These are phyloP conservation scores for Sisor rabdophorus DNA, from an alignment of 2,113 vertebrate species.

Conservation along the genomic window DNA sequence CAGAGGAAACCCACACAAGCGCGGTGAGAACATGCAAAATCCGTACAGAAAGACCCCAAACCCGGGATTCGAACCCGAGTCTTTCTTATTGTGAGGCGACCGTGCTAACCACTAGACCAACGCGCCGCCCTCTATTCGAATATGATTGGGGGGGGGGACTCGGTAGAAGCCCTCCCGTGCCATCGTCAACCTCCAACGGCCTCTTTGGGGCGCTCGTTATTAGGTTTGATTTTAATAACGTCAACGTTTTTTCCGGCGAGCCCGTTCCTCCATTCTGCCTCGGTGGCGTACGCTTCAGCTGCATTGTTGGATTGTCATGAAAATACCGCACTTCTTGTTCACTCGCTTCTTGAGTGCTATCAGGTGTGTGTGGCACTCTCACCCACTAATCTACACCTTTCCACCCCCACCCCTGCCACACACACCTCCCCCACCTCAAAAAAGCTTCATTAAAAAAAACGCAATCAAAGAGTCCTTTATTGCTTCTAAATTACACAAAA, in stretches of 20 bases:
- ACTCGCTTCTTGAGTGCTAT: constrained; percentile 71
- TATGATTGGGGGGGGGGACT: too few relatives aligned
- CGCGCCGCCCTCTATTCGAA: too few relatives aligned
- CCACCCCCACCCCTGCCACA: neutral
- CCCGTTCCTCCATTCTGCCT: constrained; percentile 75
- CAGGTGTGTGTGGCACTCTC: constrained; percentile 70
- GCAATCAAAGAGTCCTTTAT: constrained; percentile 40
- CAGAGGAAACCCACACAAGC: too few relatives aligned
- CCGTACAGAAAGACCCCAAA: too few relatives aligned
- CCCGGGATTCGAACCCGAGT: too few relatives aligned
- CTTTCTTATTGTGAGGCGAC: too few relatives aligned
- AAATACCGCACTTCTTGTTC: constrained; percentile 64
- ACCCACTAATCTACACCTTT: constrained; percentile 45
- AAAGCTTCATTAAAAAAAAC: constrained; percentile 50
- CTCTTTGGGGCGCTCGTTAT: constrained; percentile 83
- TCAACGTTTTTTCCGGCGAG: constrained; percentile 89
- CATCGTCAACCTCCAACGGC: constrained; percentile 73
- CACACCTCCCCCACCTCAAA: neutral
- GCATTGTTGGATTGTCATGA: constrained; percentile 71
- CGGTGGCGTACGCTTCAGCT: constrained; percentile 68
- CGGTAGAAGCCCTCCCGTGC: too few relatives aligned
- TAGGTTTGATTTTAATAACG: constrained; percentile 96
- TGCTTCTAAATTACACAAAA: constrained; percentile 36
- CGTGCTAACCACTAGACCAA: too few relatives aligned
- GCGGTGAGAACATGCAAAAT: too few relatives aligned